Conservation (phyloP, 2,113 vertebrate species). For the Sula dactylatra region DNA sequence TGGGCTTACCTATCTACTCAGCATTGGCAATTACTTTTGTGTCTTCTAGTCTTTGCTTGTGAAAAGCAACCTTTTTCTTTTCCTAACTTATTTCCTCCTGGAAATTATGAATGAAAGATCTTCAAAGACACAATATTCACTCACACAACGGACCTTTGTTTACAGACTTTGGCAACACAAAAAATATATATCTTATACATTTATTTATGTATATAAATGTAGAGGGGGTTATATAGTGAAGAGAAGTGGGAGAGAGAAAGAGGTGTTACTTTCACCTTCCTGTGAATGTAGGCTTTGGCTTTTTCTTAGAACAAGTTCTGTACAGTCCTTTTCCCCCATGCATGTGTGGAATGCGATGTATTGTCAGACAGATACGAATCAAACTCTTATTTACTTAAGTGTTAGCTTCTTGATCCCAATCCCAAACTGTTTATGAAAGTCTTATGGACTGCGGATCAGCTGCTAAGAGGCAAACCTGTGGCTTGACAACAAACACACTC, state of each 20-base stretch:
- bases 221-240: neutral
- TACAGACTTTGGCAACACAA: slow-evolving; percentile 57
- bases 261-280: neutral
- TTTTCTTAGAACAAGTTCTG: neutral
- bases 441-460: neutral
- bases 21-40: neutral
- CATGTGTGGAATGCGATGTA: neutral
- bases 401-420: neutral
- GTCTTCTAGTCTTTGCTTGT: neutral
- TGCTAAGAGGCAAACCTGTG: neutral
- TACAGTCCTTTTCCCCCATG: neutral
- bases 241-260: neutral
- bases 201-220: neutral
- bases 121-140: slow-evolving; percentile 64
- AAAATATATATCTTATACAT: neutral
- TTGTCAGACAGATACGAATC: neutral
- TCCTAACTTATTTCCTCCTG: slow-evolving; percentile 37
- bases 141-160: slow-evolving; percentile 58
- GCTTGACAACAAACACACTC: neutral
- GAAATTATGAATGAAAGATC: slow-evolving; percentile 67
- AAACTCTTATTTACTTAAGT: neutral
- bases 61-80: neutral
- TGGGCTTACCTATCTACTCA: neutral
- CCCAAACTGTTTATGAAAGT: neutral
- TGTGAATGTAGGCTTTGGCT: neutral